Conservation (phyloP, 1,140 invertebrate species). For the Aporrectodea caliginosa region DNA sequence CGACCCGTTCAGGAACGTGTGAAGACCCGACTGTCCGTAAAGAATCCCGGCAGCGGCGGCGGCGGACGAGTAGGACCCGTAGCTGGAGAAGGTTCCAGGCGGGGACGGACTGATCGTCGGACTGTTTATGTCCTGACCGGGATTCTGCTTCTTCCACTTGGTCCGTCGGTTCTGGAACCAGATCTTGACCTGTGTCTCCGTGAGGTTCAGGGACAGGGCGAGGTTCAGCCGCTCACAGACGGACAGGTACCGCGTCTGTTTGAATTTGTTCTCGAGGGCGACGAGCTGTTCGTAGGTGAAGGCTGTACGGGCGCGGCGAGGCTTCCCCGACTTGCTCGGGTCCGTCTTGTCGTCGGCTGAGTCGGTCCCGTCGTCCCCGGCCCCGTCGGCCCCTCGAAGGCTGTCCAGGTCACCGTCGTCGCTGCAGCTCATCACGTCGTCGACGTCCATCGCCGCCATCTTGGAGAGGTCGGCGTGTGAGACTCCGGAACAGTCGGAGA, state of each 20-base stretch:
- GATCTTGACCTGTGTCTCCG: slow-evolving; percentile 90
- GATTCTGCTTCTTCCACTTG: slow-evolving; percentile 99
- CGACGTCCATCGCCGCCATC: slow-evolving; percentile 35
- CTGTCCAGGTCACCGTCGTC: slow-evolving; percentile 57
- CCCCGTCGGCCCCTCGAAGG: slow-evolving; percentile 58
- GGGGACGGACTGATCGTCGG: slow-evolving; percentile 12
- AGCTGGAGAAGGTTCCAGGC: background rate
- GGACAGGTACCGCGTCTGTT: slow-evolving; percentile 93
- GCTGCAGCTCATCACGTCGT: slow-evolving; percentile 58
- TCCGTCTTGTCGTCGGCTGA: slow-evolving; percentile 44
- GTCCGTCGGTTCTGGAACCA: slow-evolving; percentile 79
- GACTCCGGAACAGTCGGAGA: background rate
- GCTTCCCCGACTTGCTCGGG: slow-evolving; percentile 63
- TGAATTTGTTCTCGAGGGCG: slow-evolving; percentile 98
- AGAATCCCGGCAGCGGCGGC: background rate
- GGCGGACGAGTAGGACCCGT: background rate
- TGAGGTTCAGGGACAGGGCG: slow-evolving; percentile 87
- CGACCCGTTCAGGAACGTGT: background rate
- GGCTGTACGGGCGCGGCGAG: slow-evolving; percentile 81
- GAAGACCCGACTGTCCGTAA: background rate
- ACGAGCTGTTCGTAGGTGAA: slow-evolving; percentile 96
- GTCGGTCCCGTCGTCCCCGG: slow-evolving; percentile 47
- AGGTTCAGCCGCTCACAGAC: slow-evolving; percentile 96
- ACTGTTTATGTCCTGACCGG: slow-evolving; percentile 81
- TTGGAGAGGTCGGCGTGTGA: background rate